Evolutionary conservation across 2,888 invertebrate species (phyloP), one percentile per base, ranked within the genome.

Genomic region (Pedicia rivosa): DNA sequence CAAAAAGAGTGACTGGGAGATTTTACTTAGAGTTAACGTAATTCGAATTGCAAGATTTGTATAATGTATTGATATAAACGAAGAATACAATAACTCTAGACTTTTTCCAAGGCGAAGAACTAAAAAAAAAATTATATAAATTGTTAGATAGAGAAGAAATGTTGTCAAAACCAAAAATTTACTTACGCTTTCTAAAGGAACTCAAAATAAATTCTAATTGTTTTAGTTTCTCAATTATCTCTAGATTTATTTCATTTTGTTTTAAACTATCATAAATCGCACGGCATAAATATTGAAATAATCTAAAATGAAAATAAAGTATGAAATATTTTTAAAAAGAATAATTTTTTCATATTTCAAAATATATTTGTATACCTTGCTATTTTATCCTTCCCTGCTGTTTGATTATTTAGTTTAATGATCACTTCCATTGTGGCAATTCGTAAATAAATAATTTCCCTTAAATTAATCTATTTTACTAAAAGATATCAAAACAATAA

Each of bases 71-170:
- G 74, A 67, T 37, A 74, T 72, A 35, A 86, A 53, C 1, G 82
- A 76, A 16, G 74, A 70, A 52, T 90, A 80, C 26, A 90, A 65
- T 33, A 76, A 71, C 50, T 92, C 91, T 30, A 84, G 52, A 54
- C 81, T 86, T 62, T 84, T 73, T 42, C 91, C 91, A 54, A 91
- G 70, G 28, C 90, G 68, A 14, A 91, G 61, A 48, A 91, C 91
- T 91, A 65, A 47, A 70, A 70, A 42, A 44, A 46, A 48, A 45
- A 40, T 25, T n/a, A 16, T 19, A 5, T 27, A 26, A 19, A 20
- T 30, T 14, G 26, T 12, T 22, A 29, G 17, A 19, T 36, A 20
- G 5, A 10, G 15, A 15, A 34, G 3, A 35, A 38, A 26, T 22
- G 37, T 26, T 32, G 19, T 25, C 31, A 22, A 22, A 9, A 32